These are phyloP conservation scores for Amphiura filiformis DNA, from an alignment of 35 echinoderm and acorn worm genomes.

Conservation along the genomic window DNA sequence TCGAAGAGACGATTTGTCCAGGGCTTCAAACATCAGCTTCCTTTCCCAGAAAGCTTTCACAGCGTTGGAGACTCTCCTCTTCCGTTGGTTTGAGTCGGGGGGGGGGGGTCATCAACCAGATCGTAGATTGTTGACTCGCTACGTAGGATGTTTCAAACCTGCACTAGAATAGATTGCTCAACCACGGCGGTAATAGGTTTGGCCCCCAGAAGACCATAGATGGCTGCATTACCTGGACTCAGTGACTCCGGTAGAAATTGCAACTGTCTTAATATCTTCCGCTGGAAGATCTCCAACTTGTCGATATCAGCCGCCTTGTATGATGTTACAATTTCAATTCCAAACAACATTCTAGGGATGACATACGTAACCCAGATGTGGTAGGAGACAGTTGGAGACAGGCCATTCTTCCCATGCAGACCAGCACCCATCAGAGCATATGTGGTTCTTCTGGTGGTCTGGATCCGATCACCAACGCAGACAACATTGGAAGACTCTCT, in stretches of 20 bases:
- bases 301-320: neutral
- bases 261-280: neutral
- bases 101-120: no score
- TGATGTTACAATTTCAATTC: neutral
- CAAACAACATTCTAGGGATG: neutral
- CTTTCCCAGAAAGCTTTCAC: neutral
- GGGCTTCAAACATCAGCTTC: neutral
- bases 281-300: neutral
- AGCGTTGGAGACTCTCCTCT: no score
- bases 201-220: neutral
- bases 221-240: neutral
- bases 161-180: neutral
- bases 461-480: neutral
- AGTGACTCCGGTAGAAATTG: neutral
- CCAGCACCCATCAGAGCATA: neutral
- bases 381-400: neutral
- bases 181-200: neutral
- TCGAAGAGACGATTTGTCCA: neutral
- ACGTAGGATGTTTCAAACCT: neutral
- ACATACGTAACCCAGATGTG: neutral
- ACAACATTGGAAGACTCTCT: neutral
- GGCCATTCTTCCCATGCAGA: neutral
- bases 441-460: neutral
- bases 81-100: no score
- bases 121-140: no score